Percentiles rank a stretch among this genome's conserved stretches.
These are phyloP conservation scores for Trachelus iudaicus DNA, from an alignment of 2,888 invertebrate genomes.

Conservation along the genomic window DNA sequence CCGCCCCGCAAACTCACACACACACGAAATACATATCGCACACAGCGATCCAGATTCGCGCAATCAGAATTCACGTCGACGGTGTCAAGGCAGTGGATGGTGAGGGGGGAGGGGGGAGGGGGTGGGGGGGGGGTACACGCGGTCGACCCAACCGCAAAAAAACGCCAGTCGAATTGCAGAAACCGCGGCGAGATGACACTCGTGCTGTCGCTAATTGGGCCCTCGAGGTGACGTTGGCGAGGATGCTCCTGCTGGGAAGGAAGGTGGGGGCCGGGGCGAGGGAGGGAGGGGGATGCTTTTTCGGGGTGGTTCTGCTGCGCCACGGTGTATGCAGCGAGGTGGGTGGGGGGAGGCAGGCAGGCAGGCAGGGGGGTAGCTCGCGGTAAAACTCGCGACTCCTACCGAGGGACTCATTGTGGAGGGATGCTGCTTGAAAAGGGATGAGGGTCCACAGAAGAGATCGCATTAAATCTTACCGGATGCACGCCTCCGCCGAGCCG, in stretches of 20 bases:
- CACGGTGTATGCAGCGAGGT: slow-evolving; percentile 12
- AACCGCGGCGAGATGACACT: slow-evolving; percentile 62
- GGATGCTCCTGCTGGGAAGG: slow-evolving; percentile 28
- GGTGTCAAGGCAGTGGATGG: background rate
- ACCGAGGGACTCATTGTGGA: slow-evolving; percentile 9
- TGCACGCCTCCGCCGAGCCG: slow-evolving; percentile 45
- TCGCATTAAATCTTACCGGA: slow-evolving; percentile 57
- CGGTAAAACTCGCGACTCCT: slow-evolving; percentile 25
- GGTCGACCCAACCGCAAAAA: slow-evolving; percentile 42
- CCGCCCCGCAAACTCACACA: too few species aligned
- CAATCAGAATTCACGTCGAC: background rate
- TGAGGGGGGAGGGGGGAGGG: background rate
- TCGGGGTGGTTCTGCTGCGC: slow-evolving; percentile 6
- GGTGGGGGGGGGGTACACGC: background rate
- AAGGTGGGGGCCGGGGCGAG: slow-evolving; percentile 14
- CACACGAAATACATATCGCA: too few species aligned
- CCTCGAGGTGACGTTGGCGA: slow-evolving; percentile 60
- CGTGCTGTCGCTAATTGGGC: slow-evolving; percentile 64
- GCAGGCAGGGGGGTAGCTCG: background rate
- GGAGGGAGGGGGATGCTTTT: slow-evolving; percentile 10
- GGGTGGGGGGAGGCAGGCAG: slow-evolving; percentile 24
- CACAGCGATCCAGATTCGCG: too few species aligned
- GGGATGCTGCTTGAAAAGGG: slow-evolving; percentile 9
- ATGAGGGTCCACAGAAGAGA: slow-evolving; percentile 34
- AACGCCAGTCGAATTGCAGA: slow-evolving; percentile 60